These are phyloP conservation scores for Oncopeltus fasciatus DNA, from an alignment of 1,140 invertebrate species.

Conservation along the genomic window DNA sequence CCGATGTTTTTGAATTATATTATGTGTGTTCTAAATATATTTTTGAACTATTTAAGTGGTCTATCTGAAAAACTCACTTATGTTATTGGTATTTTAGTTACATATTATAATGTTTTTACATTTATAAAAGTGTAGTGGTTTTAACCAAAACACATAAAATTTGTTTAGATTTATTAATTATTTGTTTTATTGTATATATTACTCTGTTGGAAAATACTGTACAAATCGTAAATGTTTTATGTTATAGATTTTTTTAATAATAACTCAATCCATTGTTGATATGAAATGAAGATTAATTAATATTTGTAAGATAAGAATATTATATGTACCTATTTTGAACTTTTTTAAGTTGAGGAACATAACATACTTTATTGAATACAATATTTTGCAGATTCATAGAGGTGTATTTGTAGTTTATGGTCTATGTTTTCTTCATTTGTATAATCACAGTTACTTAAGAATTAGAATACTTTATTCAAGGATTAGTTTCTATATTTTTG, in stretches of 20 bases:
- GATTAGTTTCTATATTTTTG: slow-evolving; percentile 13
- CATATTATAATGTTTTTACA: background rate
- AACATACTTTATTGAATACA: background rate
- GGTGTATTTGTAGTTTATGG: slow-evolving; percentile 9
- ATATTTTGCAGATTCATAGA: background rate
- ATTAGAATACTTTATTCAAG: too few species aligned
- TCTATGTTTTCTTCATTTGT: background rate
- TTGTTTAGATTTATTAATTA: background rate
- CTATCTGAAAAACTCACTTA: background rate
- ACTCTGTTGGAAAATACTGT: background rate
- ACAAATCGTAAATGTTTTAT: background rate
- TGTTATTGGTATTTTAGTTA: background rate
- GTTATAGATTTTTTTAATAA: background rate
- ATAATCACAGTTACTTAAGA: background rate
- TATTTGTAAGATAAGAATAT: slow-evolving; percentile 1
- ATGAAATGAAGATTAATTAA: background rate
- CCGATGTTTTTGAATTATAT: background rate
- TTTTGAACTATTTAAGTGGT: background rate
- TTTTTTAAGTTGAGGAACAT: background rate
- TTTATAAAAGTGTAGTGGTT: background rate
- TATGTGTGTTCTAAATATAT: background rate
- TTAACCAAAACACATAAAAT: background rate
- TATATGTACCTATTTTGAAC: background rate
- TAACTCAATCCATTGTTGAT: background rate
- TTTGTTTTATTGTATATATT: background rate